A percentile compares a stretch with the other conserved stretches of the same genome.
These are phyloP conservation scores for Chesias legatella DNA, from an alignment of 2,888 invertebrate genomes.

Conservation along the genomic window DNA sequence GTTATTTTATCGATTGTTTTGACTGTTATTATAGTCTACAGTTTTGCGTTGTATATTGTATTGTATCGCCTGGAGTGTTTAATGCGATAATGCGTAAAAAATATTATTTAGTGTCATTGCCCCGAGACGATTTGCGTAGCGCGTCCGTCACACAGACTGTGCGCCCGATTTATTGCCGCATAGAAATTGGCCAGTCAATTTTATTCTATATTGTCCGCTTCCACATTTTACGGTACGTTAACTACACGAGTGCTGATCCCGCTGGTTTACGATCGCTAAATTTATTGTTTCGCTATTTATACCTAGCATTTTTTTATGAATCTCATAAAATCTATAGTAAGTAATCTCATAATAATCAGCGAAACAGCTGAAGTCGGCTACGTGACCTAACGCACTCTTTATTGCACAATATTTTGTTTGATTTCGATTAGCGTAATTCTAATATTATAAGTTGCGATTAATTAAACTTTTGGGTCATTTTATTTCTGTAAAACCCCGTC, in stretches of 20 bases:
- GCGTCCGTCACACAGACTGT: conserved; percentile 29
- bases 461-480: conserved; percentile 11
- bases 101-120: conserved; percentile 52
- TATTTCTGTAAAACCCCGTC: conserved; percentile 13
- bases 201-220: conserved; percentile 40
- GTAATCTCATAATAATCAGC: too few relatives aligned
- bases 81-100: conserved; percentile 57
- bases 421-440: conserved; percentile 17
- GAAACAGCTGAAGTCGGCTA: conserved; percentile 22
- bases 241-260: conserved; percentile 38
- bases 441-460: conserved; percentile 19
- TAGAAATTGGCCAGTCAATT: conserved; percentile 31
- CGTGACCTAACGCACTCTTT: conserved; percentile 23
- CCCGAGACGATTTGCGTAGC: conserved; percentile 40
- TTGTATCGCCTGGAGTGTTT: conserved; percentile 44
- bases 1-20: conserved; percentile 67
- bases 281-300: conserved; percentile 26
- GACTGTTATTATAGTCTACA: conserved; percentile 55
- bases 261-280: conserved; percentile 37
- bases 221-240: conserved; percentile 42
- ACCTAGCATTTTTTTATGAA: conserved; percentile 21
- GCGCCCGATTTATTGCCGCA: conserved; percentile 26
- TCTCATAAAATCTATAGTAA: conserved; percentile 17
- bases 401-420: conserved; percentile 25
- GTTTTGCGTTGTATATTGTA: conserved; percentile 47